These are phyloP conservation scores for Kryptolebias ocellatus DNA, from an alignment of 2,797 vertebrate genomes.

Conservation along the genomic window DNA sequence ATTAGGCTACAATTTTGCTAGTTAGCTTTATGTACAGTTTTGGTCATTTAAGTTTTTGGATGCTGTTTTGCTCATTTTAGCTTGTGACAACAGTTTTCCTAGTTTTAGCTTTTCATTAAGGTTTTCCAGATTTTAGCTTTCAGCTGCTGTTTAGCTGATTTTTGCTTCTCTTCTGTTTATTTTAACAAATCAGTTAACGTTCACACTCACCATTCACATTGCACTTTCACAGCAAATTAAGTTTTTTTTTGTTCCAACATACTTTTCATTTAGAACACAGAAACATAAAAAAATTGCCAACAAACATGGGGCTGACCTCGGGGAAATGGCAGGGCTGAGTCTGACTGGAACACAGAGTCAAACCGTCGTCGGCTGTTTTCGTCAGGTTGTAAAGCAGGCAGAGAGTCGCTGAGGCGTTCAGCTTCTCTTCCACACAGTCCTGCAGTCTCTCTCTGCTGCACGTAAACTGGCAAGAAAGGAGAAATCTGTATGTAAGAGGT, in stretches of 20 bases:
- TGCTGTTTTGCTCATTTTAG: no score
- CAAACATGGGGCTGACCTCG: slow-evolving; percentile 80
- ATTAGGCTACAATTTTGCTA: no score
- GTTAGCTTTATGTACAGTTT: no score
- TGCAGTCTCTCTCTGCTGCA: slow-evolving; percentile 85
- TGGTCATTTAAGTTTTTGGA: background rate
- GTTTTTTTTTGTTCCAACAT: background rate
- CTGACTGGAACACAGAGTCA: slow-evolving; percentile 81
- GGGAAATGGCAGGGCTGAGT: slow-evolving; percentile 89
- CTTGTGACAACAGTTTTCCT: no score
- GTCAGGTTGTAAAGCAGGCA: slow-evolving; percentile 89
- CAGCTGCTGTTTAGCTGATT: no score
- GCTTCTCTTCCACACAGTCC: slow-evolving; percentile 81
- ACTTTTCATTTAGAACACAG: slow-evolving; percentile 11
- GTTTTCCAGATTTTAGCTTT: no score
- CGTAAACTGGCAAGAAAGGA: slow-evolving; percentile 82
- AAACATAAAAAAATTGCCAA: slow-evolving; percentile 11
- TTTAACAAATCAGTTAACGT: no score
- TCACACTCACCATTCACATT: no score
- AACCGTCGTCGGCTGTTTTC: slow-evolving; percentile 78
- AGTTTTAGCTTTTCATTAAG: no score
- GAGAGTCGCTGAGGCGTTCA: slow-evolving; percentile 84
- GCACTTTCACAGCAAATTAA: no score
- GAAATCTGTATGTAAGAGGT: background rate
- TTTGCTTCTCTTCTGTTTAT: no score